phyloP scores from a whole-genome alignment of 37 sponge, comb jelly and placozoan genomes.

The Petrosia ficiformis region DNA sequence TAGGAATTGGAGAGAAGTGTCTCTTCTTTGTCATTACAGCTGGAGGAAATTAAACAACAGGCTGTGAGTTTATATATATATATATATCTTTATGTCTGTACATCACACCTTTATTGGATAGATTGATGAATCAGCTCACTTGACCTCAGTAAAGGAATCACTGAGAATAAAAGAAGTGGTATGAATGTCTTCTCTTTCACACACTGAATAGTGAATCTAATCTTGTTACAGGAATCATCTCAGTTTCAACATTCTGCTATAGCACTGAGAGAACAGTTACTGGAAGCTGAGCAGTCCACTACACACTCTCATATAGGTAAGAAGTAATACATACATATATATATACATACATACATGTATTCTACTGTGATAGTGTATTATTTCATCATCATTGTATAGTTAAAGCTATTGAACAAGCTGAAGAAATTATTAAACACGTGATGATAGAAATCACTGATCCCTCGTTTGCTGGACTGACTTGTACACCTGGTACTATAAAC shows the following conservation, averaged over 20 bases:
- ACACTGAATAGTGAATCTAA: neutral
- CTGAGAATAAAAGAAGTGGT: conserved; percentile 44
- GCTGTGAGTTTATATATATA: neutral
- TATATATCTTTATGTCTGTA: neutral
- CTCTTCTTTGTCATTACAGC: too few relatives aligned
- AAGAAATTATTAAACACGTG: conserved; percentile 17
- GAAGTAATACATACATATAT: conserved; percentile 1
- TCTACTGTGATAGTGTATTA: neutral
- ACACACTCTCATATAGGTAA: conserved; percentile 40
- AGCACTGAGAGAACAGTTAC: conserved; percentile 41
- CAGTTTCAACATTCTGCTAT: conserved; percentile 35
- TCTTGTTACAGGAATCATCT: conserved; percentile 24
- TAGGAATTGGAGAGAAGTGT: conserved; percentile 40
- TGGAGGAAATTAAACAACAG: neutral
- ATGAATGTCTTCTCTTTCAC: neutral
- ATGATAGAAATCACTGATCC: conserved; percentile 25
- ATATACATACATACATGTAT: neutral
- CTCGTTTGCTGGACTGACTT: conserved; percentile 19
- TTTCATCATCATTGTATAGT: neutral
- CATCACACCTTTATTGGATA: neutral
- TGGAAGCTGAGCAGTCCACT: conserved; percentile 17
- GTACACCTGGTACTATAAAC: conserved; percentile 36
- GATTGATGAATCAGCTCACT: conserved; percentile 41
- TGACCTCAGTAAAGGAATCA: conserved; percentile 28
- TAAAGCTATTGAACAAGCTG: conserved; percentile 52